Conservation (phyloP, 2,888 invertebrate species). For the Drosophila setosimentum region DNA sequence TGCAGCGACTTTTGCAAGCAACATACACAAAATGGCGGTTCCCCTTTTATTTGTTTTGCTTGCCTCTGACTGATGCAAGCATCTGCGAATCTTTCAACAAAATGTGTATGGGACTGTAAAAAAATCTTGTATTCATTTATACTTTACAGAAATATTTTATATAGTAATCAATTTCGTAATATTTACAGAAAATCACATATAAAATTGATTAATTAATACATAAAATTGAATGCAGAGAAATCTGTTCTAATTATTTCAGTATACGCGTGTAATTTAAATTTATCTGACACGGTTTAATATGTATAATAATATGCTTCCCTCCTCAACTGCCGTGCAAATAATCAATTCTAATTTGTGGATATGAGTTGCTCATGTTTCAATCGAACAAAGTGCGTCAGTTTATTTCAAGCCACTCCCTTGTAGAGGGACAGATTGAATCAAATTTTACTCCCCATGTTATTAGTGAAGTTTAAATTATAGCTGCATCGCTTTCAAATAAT, state of each 20-base stretch:
- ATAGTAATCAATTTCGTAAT: no score
- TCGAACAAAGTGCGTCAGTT: background rate
- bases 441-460: background rate
- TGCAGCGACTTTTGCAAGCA: slow-evolving; percentile 11
- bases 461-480: background rate
- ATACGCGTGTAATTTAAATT: no score
- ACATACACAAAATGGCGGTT: background rate
- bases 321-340: background rate
- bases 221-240: no score
- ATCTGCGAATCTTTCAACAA: background rate
- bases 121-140: no score
- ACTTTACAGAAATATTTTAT: no score
- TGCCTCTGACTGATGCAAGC: background rate
- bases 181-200: no score
- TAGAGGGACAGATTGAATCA: background rate
- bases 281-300: background rate
- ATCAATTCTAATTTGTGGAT: background rate
- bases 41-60: background rate
- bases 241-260: no score
- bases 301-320: background rate
- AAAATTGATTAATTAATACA: no score
- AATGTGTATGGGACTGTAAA: background rate
- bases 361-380: background rate
- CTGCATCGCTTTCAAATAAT: background rate
- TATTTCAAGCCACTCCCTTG: background rate